phyloP scores from a whole-genome alignment of 2,113 vertebrate genomes.

The Calonectris borealis region DNA sequence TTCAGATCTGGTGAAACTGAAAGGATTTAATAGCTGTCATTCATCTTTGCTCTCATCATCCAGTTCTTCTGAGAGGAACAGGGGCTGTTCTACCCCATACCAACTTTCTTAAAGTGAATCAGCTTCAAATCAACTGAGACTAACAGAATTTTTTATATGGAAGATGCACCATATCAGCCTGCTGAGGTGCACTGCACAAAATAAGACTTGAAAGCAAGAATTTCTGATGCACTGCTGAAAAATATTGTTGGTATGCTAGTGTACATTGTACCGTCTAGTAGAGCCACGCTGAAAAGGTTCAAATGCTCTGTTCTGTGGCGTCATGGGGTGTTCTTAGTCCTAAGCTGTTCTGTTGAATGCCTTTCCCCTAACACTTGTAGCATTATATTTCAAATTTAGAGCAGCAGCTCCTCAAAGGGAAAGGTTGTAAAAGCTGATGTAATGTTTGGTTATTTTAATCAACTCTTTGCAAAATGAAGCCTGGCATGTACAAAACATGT shows the following conservation, averaged over 20 bases:
- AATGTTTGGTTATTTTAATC: slow-evolving; percentile 10
- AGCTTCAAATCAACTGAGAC: not conserved
- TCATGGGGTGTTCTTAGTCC: not conserved
- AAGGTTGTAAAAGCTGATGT: not conserved
- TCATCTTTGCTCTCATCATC: not conserved
- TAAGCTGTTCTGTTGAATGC: not conserved
- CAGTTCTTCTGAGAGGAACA: not conserved
- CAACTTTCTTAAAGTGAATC: not conserved
- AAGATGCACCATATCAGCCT: not conserved
- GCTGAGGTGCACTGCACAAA: not conserved
- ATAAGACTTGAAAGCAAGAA: not conserved
- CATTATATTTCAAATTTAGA: not conserved
- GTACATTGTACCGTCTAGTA: not conserved
- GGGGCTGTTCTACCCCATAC: not conserved
- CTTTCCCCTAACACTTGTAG: not conserved
- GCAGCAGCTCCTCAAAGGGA: not conserved
- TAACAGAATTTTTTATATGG: not conserved
- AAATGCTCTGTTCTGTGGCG: not conserved
- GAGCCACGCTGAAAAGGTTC: not conserved
- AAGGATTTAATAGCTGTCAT: not conserved
- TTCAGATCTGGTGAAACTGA: not conserved
- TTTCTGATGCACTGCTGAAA: not conserved
- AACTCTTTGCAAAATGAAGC: not conserved
- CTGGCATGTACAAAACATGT: not conserved
- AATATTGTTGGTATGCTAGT: not conserved